A percentile compares a stretch with the other conserved stretches of the same genome.
Conservation (phyloP, 2,797 vertebrate genomes). For the Anguilla obscura region DNA sequence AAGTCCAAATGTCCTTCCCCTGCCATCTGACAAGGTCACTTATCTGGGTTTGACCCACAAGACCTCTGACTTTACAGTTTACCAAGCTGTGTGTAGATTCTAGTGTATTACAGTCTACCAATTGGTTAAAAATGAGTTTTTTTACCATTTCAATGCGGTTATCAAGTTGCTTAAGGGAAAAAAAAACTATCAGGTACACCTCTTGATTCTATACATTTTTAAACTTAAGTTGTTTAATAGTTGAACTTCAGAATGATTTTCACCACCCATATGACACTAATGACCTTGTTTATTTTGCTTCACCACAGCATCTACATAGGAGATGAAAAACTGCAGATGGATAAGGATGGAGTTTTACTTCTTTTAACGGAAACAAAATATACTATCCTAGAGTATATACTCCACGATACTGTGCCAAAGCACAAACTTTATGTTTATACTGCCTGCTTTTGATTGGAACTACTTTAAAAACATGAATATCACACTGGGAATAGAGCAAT, state of each 20-base stretch:
- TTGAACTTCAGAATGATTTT: neutral
- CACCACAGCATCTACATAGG: neutral
- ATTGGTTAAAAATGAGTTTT: neutral
- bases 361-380: slow-evolving; percentile 2
- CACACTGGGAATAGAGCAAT: slow-evolving; percentile 9
- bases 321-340: neutral
- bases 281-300: neutral
- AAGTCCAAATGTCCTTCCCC: neutral
- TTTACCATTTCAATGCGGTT: neutral
- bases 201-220: neutral
- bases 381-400: neutral
- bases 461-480: slow-evolving; percentile 16
- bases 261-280: neutral
- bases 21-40: neutral
- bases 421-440: neutral
- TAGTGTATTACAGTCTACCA: neutral
- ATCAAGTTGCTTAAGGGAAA: neutral
- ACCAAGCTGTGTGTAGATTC: neutral
- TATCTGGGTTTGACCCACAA: neutral
- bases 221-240: neutral
- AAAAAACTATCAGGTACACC: too few relatives aligned
- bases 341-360: neutral
- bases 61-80: neutral
- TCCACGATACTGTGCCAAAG: neutral
- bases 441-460: slow-evolving; percentile 12